Evolutionary conservation across 2,888 invertebrate species (phyloP).

Genomic region (Rambutsinella grinnellia): DNA sequence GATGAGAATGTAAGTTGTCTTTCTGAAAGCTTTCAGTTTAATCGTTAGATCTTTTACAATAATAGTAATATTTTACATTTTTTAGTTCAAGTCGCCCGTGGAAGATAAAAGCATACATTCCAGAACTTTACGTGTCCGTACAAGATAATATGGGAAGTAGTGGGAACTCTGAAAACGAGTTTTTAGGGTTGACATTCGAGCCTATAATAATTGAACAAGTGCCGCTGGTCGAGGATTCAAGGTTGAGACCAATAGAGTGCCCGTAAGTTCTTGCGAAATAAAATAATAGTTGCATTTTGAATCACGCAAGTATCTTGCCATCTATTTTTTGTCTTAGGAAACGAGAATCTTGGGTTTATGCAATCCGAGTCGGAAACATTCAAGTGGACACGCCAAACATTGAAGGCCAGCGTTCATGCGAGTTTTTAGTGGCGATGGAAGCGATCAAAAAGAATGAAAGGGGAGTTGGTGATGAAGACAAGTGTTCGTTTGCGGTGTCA

Average conservation of each 20-base stretch:
- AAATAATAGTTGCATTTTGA: too few species aligned
- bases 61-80: too few species aligned
- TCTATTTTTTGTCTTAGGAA: too few species aligned
- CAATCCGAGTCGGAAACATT: conserved; percentile 55
- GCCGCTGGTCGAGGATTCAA: conserved; percentile 36
- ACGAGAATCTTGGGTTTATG: conserved; percentile 43
- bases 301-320: too few species aligned
- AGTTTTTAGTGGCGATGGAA: conserved; percentile 28
- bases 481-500: conserved; percentile 12
- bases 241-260: conserved; percentile 30
- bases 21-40: too few species aligned
- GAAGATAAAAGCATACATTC: conserved; percentile 29
- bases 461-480: neutral
- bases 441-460: conserved; percentile 1
- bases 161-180: conserved; percentile 13
- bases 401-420: neutral
- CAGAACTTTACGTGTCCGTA: conserved; percentile 34
- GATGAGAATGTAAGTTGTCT: neutral
- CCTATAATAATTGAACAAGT: conserved; percentile 28
- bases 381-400: conserved; percentile 60
- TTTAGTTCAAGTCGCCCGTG: conserved; percentile 3
- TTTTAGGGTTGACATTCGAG: conserved; percentile 36
- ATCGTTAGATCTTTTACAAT: too few species aligned
- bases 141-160: conserved; percentile 20
- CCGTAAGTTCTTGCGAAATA: too few species aligned